Conservation (phyloP, 2,888 invertebrate species). For the Neria commutata region DNA sequence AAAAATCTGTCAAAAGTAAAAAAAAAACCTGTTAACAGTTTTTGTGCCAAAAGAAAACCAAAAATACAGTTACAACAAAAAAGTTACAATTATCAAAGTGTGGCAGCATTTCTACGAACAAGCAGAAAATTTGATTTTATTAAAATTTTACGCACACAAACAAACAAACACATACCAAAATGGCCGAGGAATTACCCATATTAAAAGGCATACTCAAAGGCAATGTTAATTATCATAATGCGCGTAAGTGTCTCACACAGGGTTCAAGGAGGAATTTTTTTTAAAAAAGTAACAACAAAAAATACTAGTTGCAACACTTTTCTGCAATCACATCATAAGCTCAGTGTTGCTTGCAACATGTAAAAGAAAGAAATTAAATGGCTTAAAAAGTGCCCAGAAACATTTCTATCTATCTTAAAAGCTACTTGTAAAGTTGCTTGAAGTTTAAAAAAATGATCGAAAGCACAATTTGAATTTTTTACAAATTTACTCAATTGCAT, state of each 20-base stretch:
- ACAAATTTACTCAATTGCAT: too few species aligned
- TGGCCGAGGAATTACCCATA: slow-evolving; percentile 90
- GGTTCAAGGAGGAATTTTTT: too few species aligned
- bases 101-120: slow-evolving; percentile 4
- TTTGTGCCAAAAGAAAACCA: slow-evolving; percentile 33
- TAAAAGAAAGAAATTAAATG: too few species aligned
- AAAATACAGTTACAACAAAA: slow-evolving; percentile 27
- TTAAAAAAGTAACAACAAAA: too few species aligned
- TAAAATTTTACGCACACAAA: slow-evolving; percentile 16
- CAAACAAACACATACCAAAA: slow-evolving; percentile 54
- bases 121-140: slow-evolving; percentile 10
- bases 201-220: slow-evolving; percentile 90
- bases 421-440: background rate
- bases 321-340: too few species aligned
- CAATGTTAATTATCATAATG: slow-evolving; percentile 89
- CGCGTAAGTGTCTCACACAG: slow-evolving; percentile 80
- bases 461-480: background rate
- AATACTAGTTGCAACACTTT: too few species aligned
- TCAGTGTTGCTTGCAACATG: too few species aligned
- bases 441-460: background rate
- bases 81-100: slow-evolving; percentile 10
- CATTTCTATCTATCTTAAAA: too few species aligned
- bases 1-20: slow-evolving; percentile 41
- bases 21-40: slow-evolving; percentile 20
- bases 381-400: too few species aligned